Base-by-base conservation (phyloP, 2,888 invertebrate genomes). In the Drosophila macrospina region DNA sequence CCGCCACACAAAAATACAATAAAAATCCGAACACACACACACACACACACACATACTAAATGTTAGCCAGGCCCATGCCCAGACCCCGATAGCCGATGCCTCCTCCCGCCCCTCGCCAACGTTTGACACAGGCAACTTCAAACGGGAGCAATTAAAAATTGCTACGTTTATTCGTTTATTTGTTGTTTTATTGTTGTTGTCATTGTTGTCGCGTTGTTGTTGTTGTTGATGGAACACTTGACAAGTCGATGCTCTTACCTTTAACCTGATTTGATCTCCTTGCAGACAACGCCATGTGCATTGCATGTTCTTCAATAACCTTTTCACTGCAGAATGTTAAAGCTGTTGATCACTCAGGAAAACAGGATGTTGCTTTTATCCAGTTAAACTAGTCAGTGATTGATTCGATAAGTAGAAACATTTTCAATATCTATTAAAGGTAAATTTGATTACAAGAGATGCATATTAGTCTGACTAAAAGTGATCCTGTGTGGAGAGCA, bases 81-180 rank as follows among this genome's bases (percentile, higher is more conserved):
- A 57, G 30, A 55, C 41, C 55, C 70, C 64, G 62, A 61, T 59
- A 65, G 56, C 65, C 59, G 67, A 63, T 56, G 44, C 61, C 41
- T 52, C 30, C 34, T 4, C 24, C 62, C 56, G 55, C 74, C 59
- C 62, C 48, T 59, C 75, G 60, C 71, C 75, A 52, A 42, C 56
- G 26, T 48, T 56, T 50, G 48, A 45, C 16, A 54, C 59, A 51
- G 73, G 57, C 76, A 64, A 78, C 78, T 69, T 81, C 78, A 73
- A 72, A 82, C 77, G 82, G 65, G 51, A 66, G 78, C 86, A 81
- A 86, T 86, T 86, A 84, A 84, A 83, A 81, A 74, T 86, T 80
- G 73, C 80, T 67, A 78, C 80, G 60, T 79, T 69, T 65, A 47
- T 72, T 66, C 20, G 20, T 20, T 28, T 28, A 28, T 28, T 28